Evolutionary conservation across 2,113 vertebrate genomes (phyloP).

Genomic region (Chionomys nivalis): DNA sequence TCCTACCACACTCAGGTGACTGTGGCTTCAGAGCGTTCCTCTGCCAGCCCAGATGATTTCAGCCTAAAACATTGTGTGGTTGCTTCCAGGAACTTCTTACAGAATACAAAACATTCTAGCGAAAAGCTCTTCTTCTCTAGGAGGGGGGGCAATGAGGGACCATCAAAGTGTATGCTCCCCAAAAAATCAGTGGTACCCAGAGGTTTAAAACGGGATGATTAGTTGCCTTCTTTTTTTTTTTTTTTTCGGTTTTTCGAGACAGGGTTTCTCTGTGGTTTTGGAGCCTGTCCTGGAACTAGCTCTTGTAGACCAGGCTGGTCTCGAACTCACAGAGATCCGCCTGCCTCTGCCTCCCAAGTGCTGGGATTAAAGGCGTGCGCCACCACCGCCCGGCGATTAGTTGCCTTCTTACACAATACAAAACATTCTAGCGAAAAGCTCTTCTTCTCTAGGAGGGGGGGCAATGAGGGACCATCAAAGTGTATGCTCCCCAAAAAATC

Average conservation of each 20-base stretch:
- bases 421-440: not conserved
- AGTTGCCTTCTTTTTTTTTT: too few species aligned
- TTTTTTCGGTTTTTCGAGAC: too few species aligned
- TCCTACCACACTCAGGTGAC: not conserved
- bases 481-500: not conserved
- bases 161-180: not conserved
- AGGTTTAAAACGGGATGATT: not conserved
- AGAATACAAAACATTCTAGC: not conserved
- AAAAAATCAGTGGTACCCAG: not conserved
- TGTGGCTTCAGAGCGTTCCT: not conserved
- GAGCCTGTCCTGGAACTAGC: too few species aligned
- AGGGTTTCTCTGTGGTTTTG: too few species aligned
- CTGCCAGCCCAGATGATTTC: rapidly evolving
- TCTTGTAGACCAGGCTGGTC: too few species aligned
- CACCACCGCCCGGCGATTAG: too few species aligned
- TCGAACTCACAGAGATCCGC: too few species aligned
- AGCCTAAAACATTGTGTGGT: not conserved
- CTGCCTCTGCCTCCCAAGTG: too few species aligned
- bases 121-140: not conserved
- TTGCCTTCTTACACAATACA: not conserved
- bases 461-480: not conserved
- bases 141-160: not conserved
- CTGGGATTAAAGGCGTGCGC: too few species aligned
- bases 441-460: not conserved
- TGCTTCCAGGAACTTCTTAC: not conserved